Conservation (phyloP, 2,888 invertebrate genomes). For the Serripes groenlandicus region DNA sequence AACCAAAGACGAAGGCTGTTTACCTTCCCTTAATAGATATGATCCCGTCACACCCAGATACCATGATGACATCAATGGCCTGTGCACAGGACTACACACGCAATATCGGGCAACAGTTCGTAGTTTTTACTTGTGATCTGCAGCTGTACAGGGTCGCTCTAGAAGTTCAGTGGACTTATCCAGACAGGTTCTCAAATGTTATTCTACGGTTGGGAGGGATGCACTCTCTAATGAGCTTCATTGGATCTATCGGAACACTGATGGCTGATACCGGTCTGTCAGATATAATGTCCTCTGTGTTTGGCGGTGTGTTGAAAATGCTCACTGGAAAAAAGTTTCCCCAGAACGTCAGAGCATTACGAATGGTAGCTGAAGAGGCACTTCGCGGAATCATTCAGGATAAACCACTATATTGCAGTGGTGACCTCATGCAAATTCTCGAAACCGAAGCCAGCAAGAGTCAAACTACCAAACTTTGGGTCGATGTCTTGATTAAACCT, state of each 20-base stretch:
- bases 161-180: conserved; percentile 64
- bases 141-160: conserved; percentile 66
- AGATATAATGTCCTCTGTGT: conserved; percentile 58
- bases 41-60: conserved; percentile 53
- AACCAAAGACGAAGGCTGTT: conserved; percentile 50
- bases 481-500: conserved; percentile 62
- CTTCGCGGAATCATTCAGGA: conserved; percentile 10
- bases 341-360: conserved; percentile 48
- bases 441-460: not conserved
- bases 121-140: conserved; percentile 53
- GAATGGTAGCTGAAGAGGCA: conserved; percentile 46
- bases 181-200: conserved; percentile 46
- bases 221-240: conserved; percentile 73
- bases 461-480: conserved; percentile 54
- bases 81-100: conserved; percentile 29
- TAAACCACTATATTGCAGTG: not conserved
- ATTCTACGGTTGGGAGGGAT: conserved; percentile 68
- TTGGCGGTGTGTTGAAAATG: conserved; percentile 69
- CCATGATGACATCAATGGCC: conserved; percentile 56
- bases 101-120: conserved; percentile 41
- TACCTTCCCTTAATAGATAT: conserved; percentile 63
- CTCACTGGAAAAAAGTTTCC: conserved; percentile 66
- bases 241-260: conserved; percentile 64
- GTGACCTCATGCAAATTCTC: not conserved
- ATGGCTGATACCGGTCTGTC: conserved; percentile 67